Conservation (phyloP, 2,888 invertebrate species). For the Epistrophe grossulariae region DNA sequence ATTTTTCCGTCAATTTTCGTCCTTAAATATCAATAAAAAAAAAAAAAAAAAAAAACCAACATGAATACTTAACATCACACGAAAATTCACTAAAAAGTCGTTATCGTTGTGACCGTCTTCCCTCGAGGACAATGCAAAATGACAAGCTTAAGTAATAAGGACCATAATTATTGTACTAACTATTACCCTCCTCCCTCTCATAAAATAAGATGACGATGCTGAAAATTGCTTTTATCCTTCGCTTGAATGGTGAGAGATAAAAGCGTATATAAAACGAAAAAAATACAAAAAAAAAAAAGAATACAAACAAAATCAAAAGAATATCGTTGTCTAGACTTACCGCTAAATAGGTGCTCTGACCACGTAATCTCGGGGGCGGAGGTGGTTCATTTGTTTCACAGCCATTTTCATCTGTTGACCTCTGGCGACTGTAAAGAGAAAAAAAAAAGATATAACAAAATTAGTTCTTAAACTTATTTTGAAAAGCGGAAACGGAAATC, state of each 20-base stretch:
- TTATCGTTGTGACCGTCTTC: slow-evolving; percentile 21
- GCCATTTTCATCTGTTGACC: slow-evolving; percentile 78
- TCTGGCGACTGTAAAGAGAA: slow-evolving; percentile 78
- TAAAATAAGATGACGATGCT: slow-evolving; percentile 33
- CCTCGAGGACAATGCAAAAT: slow-evolving; percentile 38
- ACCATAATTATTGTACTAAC: slow-evolving; percentile 34
- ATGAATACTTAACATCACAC: slow-evolving; percentile 41
- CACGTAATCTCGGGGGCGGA: slow-evolving; percentile 79
- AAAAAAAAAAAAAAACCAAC: not conserved
- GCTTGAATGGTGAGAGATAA: slow-evolving; percentile 32
- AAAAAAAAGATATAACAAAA: slow-evolving; percentile 12
- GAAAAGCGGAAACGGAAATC: slow-evolving; percentile 47
- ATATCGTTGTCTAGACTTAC: slow-evolving; percentile 77
- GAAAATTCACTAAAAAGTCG: slow-evolving; percentile 32
- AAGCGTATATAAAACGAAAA: not conserved
- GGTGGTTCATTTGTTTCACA: slow-evolving; percentile 76
- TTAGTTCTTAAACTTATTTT: slow-evolving; percentile 41
- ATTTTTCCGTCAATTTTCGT: not conserved
- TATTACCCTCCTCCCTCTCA: not conserved
- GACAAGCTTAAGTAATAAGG: slow-evolving; percentile 54
- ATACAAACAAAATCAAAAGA: slow-evolving; percentile 47
- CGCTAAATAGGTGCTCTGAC: slow-evolving; percentile 80
- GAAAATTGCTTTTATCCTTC: slow-evolving; percentile 61
- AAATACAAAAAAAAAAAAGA: not conserved
- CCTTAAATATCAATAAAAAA: slow-evolving; percentile 16